Conservation (phyloP, 2,797 vertebrate species). For the Melanotaenia trifasciata region DNA sequence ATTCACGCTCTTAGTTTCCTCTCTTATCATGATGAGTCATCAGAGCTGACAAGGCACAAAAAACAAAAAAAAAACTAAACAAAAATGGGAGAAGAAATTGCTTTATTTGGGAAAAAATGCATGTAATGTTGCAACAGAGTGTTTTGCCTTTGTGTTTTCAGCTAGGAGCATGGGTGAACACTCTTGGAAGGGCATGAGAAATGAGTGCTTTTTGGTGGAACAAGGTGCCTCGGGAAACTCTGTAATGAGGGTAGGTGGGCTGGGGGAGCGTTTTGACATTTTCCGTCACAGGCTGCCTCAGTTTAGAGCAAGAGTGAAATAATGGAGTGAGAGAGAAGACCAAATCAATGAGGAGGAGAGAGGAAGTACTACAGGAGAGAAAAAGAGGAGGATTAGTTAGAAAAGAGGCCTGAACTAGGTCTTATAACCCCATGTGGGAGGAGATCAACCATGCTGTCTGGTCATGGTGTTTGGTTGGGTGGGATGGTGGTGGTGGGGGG, state of each 20-base stretch:
- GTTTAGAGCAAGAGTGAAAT: constrained; percentile 35
- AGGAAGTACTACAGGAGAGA: constrained; percentile 22
- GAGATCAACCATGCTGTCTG: constrained; percentile 56
- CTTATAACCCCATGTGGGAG: constrained; percentile 51
- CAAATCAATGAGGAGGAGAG: constrained; percentile 3
- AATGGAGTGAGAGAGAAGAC: constrained; percentile 12
- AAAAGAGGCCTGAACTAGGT: constrained; percentile 48
- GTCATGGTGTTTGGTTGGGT: not conserved
- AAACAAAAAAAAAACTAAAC: not conserved
- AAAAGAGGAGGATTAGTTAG: constrained; percentile 49
- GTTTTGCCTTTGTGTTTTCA: constrained; percentile 43
- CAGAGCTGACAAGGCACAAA: constrained; percentile 13
- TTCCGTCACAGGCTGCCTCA: constrained; percentile 56
- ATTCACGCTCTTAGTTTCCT: not conserved
- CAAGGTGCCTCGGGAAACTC: constrained; percentile 54
- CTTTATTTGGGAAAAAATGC: not conserved
- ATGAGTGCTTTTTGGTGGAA: constrained; percentile 43
- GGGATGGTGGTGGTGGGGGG: not conserved
- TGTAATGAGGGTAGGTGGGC: constrained; percentile 50
- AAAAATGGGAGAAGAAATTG: not conserved
- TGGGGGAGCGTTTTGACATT: constrained; percentile 60
- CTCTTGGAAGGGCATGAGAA: constrained; percentile 41
- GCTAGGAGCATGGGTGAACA: constrained; percentile 33
- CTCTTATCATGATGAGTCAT: constrained; percentile 14
- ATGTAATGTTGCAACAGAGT: constrained; percentile 24